Conservation (phyloP, 1,140 invertebrate species). For the Oryctes rhinoceros region DNA sequence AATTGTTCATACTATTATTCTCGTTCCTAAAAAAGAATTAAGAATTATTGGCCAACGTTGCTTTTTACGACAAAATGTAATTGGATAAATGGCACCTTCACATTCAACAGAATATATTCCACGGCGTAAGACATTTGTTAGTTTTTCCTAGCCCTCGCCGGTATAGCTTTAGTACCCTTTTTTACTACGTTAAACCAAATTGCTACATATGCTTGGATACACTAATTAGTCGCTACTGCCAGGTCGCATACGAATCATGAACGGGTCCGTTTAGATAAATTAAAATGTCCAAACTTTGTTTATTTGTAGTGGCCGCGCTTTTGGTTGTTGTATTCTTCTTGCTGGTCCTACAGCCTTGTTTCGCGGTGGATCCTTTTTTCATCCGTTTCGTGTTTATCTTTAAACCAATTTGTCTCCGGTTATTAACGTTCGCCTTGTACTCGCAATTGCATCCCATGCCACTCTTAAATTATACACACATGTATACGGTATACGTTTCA, state of each 20-base stretch:
- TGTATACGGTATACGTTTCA: conserved; percentile 8
- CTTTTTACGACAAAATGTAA: no score
- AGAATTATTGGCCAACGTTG: no score
- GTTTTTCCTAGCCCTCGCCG: no score
- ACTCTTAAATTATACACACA: conserved; percentile 22
- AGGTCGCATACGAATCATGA: neutral
- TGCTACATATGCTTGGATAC: no score
- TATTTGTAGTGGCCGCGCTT: neutral
- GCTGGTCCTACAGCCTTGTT: neutral
- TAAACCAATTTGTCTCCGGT: conserved; percentile 26
- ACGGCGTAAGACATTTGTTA: no score
- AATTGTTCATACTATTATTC: no score
- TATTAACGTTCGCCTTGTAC: conserved; percentile 28
- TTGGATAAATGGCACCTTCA: no score
- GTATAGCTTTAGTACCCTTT: no score
- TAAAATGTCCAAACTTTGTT: conserved; percentile 7
- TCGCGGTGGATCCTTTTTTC: neutral
- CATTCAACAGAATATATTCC: no score
- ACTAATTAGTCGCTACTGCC: no score
- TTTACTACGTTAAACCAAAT: no score
- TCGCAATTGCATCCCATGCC: neutral
- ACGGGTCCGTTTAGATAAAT: conserved; percentile 1
- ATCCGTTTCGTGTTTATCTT: conserved; percentile 24
- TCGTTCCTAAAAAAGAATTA: no score
- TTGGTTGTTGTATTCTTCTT: neutral